These are phyloP conservation scores for Ascidia mentula DNA, from an alignment of 23 tunicate species.

Conservation along the genomic window DNA sequence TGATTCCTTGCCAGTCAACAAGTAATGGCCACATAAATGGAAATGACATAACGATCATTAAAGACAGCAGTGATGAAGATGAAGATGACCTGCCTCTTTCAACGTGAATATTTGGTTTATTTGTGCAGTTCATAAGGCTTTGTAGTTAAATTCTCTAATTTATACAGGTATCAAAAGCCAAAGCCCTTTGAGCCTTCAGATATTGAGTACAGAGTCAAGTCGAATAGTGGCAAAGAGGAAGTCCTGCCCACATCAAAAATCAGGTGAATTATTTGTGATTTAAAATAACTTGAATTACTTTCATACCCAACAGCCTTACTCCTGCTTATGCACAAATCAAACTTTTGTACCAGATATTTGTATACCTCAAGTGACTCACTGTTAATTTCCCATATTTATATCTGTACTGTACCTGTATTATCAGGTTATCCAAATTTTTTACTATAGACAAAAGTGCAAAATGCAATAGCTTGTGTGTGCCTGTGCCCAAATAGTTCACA, in stretches of 20 bases:
- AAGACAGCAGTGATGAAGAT: constrained; percentile 38
- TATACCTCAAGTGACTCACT: no score
- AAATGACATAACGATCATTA: background rate
- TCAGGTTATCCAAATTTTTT: no score
- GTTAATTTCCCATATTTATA: no score
- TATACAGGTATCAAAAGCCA: background rate
- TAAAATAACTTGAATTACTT: no score
- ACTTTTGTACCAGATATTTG: no score
- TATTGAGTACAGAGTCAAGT: background rate
- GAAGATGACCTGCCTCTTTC: constrained; percentile 80
- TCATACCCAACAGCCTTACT: no score
- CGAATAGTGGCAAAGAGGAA: background rate
- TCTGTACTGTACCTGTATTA: no score
- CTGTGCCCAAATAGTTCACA: no score
- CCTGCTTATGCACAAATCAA: no score
- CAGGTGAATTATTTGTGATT: background rate
- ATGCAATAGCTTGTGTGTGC: no score
- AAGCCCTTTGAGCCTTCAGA: background rate
- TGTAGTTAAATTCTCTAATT: background rate
- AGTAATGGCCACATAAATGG: constrained; percentile 34
- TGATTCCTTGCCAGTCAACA: constrained; percentile 12
- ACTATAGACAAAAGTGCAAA: no score
- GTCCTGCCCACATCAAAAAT: background rate
- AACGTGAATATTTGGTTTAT: constrained; percentile 26
- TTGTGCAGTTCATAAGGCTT: background rate